Evolutionary conservation across 2,113 vertebrate species (phyloP).

Genomic region (Callaeas wilsoni): DNA sequence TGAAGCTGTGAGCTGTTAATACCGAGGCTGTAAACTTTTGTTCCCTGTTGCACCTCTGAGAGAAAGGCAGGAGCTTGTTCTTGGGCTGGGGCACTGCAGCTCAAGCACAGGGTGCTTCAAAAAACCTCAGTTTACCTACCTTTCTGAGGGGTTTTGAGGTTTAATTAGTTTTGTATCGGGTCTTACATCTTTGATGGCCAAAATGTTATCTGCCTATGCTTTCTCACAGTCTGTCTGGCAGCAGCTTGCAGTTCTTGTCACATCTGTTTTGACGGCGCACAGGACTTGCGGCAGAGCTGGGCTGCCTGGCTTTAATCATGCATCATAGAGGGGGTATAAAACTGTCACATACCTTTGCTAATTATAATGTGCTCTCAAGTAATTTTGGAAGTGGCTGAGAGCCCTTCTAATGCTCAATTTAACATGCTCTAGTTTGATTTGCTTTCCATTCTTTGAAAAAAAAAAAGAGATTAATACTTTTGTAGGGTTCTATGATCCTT

Average conservation of each 20-base stretch:
- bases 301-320: constrained; percentile 63
- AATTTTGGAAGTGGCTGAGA: constrained; percentile 57
- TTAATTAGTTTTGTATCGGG: neutral
- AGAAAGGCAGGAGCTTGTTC: neutral
- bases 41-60: neutral
- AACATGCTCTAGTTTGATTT: constrained; percentile 15
- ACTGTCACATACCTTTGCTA: constrained; percentile 64
- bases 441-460: neutral
- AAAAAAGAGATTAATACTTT: neutral
- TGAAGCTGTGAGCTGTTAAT: neutral
- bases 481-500: neutral
- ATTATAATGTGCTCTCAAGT: constrained; percentile 63
- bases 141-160: neutral
- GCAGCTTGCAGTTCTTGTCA: constrained; percentile 39
- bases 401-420: constrained; percentile 23
- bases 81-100: neutral
- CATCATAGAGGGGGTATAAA: constrained; percentile 54
- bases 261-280: constrained; percentile 46
- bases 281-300: neutral
- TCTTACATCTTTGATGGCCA: constrained; percentile 17
- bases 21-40: neutral
- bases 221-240: constrained; percentile 2
- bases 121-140: neutral
- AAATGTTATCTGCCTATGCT: constrained; percentile 25
- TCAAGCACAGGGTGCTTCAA: neutral